A percentile compares a stretch with the other conserved stretches of the same genome.
These are phyloP conservation scores for Heterochromis multidens DNA, from an alignment of 2,113 vertebrate genomes.

Conservation along the genomic window DNA sequence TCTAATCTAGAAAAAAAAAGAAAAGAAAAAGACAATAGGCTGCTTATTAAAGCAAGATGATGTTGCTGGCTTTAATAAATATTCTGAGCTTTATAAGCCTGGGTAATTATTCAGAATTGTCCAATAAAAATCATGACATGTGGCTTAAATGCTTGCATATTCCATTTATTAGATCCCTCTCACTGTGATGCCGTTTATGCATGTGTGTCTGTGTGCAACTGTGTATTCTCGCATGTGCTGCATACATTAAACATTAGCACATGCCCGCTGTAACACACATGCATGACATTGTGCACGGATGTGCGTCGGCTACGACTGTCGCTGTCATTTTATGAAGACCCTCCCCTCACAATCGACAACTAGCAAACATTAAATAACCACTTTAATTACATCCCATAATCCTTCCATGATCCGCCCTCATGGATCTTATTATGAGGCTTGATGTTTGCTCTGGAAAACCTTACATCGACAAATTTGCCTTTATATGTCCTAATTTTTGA, in stretches of 20 bases:
- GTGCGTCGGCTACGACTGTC: background rate
- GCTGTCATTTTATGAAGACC: slow-evolving; percentile 50
- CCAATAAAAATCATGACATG: slow-evolving; percentile 62
- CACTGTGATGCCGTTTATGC: slow-evolving; percentile 2
- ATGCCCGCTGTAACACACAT: background rate
- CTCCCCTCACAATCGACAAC: slow-evolving; percentile 33
- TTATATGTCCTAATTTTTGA: background rate
- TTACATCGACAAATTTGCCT: background rate
- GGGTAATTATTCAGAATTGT: slow-evolving; percentile 53
- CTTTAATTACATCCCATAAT: slow-evolving; percentile 69
- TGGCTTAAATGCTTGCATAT: slow-evolving; percentile 50
- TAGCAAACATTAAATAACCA: slow-evolving; percentile 62
- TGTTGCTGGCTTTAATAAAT: slow-evolving; percentile 50
- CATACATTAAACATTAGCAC: background rate
- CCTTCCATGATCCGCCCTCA: slow-evolving; percentile 48
- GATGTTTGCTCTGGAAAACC: background rate
- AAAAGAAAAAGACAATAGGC: slow-evolving; percentile 2
- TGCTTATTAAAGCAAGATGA: slow-evolving; percentile 33
- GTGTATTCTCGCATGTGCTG: background rate
- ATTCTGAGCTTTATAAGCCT: slow-evolving; percentile 40
- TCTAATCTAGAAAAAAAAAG: background rate
- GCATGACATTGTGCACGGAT: background rate
- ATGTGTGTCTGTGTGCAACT: background rate
- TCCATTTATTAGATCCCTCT: slow-evolving; percentile 45
- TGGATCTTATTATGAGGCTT: slow-evolving; percentile 26